phyloP scores from a whole-genome alignment of 2,888 invertebrate genomes.

The Ditula angustiorana region DNA sequence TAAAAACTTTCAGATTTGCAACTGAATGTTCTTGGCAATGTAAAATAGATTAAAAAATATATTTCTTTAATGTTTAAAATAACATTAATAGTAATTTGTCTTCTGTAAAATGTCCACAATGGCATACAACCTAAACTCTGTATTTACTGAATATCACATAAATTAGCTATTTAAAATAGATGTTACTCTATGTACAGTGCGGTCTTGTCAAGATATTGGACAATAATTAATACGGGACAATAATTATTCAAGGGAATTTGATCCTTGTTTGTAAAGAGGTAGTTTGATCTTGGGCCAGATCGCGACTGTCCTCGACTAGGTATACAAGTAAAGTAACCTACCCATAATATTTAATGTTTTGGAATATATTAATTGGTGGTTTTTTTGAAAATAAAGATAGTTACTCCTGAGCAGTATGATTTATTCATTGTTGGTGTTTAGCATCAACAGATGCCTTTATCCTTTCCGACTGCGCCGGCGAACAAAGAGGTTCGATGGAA shows the following conservation, averaged over 20 bases:
- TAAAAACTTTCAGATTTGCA: not conserved
- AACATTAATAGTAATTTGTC: not conserved
- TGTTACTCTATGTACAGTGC: slow-evolving; percentile 43
- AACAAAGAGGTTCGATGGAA: too few relatives aligned
- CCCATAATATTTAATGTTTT: slow-evolving; percentile 71
- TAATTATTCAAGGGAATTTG: slow-evolving; percentile 39
- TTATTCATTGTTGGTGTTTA: slow-evolving; percentile 57
- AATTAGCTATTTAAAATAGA: slow-evolving; percentile 40
- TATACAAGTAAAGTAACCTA: slow-evolving; percentile 69
- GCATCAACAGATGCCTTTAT: not conserved
- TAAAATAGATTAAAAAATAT: not conserved
- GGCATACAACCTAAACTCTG: slow-evolving; percentile 6
- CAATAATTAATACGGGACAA: slow-evolving; percentile 49
- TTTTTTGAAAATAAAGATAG: slow-evolving; percentile 82
- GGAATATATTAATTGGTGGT: slow-evolving; percentile 80
- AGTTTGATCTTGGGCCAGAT: slow-evolving; percentile 44
- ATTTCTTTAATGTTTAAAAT: not conserved
- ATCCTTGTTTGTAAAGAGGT: slow-evolving; percentile 17
- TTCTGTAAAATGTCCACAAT: slow-evolving; percentile 16
- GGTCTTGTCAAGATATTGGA: slow-evolving; percentile 46
- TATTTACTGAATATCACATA: slow-evolving; percentile 32
- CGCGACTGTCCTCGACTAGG: slow-evolving; percentile 58
- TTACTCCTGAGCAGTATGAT: slow-evolving; percentile 79
- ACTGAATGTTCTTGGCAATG: not conserved
- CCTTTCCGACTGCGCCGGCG: not conserved